Conservation (phyloP, 1,140 invertebrate genomes). For the Metopolophium dirhodum region DNA sequence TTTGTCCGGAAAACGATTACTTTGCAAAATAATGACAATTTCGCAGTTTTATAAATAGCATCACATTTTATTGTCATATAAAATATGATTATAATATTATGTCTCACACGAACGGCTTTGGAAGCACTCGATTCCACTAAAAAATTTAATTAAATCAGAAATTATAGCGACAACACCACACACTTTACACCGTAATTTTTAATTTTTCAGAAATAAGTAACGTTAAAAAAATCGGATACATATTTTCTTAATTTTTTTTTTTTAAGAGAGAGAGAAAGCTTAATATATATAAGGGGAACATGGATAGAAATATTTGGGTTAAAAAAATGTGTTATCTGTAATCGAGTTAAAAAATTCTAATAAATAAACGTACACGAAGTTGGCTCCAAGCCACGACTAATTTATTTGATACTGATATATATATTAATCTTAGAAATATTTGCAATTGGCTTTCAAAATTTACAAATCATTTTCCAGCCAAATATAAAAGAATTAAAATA, state of each 20-base stretch:
- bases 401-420: too few relatives aligned
- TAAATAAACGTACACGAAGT: background rate
- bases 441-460: too few relatives aligned
- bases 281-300: background rate
- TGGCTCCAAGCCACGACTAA: too few relatives aligned
- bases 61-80: background rate
- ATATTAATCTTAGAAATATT: too few relatives aligned
- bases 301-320: too few relatives aligned
- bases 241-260: too few relatives aligned
- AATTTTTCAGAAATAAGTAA: background rate
- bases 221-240: too few relatives aligned
- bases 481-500: too few relatives aligned
- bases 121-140: background rate
- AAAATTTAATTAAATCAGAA: background rate
- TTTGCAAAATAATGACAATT: slow-evolving; percentile 17
- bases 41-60: background rate
- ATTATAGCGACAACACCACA: background rate
- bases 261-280: background rate
- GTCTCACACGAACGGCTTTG: background rate
- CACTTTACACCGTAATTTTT: background rate
- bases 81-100: background rate
- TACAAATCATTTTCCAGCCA: too few relatives aligned
- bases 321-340: background rate
- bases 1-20: background rate
- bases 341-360: background rate